Conservation (phyloP, 2,113 vertebrate genomes). For the Xyrauchen texanus region DNA sequence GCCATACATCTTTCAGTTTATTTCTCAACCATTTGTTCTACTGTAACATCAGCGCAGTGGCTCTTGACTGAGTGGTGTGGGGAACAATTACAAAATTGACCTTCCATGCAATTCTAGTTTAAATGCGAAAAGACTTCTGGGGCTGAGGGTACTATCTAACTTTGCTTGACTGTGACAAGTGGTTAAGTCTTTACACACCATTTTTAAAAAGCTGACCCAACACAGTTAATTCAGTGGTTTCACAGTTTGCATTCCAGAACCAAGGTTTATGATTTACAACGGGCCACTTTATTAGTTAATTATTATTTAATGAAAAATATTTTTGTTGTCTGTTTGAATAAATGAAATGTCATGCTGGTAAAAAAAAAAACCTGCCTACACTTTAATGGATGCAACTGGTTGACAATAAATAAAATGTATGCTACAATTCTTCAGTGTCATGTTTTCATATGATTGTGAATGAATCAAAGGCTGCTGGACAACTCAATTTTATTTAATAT, state of each 20-base stretch:
- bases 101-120: background rate
- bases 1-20: too few species aligned
- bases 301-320: too few species aligned
- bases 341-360: too few species aligned
- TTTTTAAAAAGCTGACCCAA: background rate
- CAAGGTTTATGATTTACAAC: too few species aligned
- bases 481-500: conserved; percentile 18
- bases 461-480: background rate
- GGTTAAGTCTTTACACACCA: background rate
- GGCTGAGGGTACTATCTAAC: background rate
- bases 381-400: too few species aligned
- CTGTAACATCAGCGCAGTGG: too few species aligned
- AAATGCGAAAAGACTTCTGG: background rate
- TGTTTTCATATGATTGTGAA: background rate
- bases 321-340: too few species aligned
- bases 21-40: too few species aligned
- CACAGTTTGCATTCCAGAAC: background rate
- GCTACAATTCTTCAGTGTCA: too few species aligned
- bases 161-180: background rate
- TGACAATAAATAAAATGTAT: too few species aligned
- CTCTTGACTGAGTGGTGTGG: background rate
- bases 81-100: background rate
- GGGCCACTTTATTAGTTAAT: too few species aligned
- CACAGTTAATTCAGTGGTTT: background rate
- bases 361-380: too few species aligned